phyloP scores from a whole-genome alignment of 2,113 vertebrate species.

The Cathartes aura region DNA sequence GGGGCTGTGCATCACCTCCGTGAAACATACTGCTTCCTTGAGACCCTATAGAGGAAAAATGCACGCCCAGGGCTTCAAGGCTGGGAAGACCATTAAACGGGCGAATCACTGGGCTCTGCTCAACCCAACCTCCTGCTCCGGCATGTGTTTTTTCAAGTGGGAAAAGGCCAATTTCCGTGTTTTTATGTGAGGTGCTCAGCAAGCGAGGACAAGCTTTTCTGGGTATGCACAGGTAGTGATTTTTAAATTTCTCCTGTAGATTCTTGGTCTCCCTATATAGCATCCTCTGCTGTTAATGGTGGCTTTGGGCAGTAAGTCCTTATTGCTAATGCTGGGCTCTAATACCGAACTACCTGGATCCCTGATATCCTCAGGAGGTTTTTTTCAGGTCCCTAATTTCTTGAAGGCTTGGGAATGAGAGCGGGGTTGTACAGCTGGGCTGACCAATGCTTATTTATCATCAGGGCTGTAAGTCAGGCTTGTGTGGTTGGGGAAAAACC shows the following conservation, averaged over 20 bases:
- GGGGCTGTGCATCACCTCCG: background rate
- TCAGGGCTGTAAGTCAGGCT: background rate
- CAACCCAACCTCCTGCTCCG: background rate
- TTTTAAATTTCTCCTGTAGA: background rate
- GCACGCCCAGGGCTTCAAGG: too few relatives aligned
- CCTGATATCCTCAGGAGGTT: background rate
- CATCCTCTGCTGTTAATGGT: fast-evolving
- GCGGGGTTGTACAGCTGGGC: too few relatives aligned
- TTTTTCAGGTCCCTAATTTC: background rate
- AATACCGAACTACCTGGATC: background rate
- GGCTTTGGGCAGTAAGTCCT: background rate
- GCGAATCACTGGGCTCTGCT: background rate
- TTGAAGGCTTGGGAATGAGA: background rate
- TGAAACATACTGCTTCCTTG: background rate
- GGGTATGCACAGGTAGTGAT: too few relatives aligned
- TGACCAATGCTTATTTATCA: background rate
- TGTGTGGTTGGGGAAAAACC: background rate
- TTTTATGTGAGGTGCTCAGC: background rate
- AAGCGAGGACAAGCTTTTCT: background rate
- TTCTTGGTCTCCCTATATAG: background rate
- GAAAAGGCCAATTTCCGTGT: background rate
- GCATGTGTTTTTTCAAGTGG: background rate
- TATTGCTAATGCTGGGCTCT: background rate
- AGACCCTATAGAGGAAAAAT: background rate
- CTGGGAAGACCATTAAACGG: background rate